A percentile compares a stretch with the other conserved stretches of the same genome.
These are phyloP conservation scores for Zophobas atratus DNA, from an alignment of 1,140 invertebrate species.

Conservation along the genomic window DNA sequence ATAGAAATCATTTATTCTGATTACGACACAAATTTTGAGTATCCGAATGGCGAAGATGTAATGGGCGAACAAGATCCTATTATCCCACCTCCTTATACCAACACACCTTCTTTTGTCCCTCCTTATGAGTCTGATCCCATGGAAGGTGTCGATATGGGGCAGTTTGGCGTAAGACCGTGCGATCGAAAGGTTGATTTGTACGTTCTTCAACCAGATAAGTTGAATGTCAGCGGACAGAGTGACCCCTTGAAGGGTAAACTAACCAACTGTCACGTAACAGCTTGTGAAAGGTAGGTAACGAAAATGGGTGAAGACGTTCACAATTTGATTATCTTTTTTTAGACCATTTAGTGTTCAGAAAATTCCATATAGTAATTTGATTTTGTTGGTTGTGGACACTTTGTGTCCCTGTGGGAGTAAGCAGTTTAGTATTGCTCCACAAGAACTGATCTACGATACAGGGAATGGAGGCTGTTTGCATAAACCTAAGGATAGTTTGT, in stretches of 20 bases:
- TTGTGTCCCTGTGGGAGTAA: conserved; percentile 90
- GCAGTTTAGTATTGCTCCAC: conserved; percentile 84
- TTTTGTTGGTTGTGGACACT: conserved; percentile 91
- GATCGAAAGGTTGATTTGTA: conserved; percentile 91
- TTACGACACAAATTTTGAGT: conserved; percentile 59
- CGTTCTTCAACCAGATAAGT: conserved; percentile 84
- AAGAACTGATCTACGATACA: conserved; percentile 75
- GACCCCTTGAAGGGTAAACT: conserved; percentile 90
- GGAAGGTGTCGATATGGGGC: conserved; percentile 68
- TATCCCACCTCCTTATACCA: conserved; percentile 60
- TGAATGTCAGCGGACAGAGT: conserved; percentile 83
- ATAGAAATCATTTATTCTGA: conserved; percentile 65
- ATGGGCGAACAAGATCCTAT: conserved; percentile 61
- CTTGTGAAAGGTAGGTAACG: conserved; percentile 84
- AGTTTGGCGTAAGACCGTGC: conserved; percentile 77
- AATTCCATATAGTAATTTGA: conserved; percentile 92
- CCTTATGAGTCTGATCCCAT: conserved; percentile 67
- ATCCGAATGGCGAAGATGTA: conserved; percentile 63
- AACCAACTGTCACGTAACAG: conserved; percentile 90
- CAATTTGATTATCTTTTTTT: conserved; percentile 48
- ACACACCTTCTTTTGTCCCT: conserved; percentile 62
- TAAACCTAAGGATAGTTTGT: conserved; percentile 64
- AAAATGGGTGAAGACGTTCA: neutral
- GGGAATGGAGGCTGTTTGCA: conserved; percentile 63
- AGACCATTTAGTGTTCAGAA: conserved; percentile 95